Conservation (phyloP, 2,888 invertebrate species). For the Drosophila fungiperda region DNA sequence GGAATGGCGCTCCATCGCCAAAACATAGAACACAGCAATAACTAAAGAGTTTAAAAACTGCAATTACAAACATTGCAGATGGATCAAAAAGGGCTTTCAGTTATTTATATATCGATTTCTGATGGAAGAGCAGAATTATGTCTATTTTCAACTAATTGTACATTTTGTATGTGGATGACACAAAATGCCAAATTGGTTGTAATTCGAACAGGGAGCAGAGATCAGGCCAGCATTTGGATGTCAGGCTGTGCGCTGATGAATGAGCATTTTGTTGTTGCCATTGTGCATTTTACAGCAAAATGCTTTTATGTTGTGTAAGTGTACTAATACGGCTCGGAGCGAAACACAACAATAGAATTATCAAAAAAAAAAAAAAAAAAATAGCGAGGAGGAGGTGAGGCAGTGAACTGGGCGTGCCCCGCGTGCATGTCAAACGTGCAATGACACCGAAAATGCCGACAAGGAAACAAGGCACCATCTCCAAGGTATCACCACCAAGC, state of each 20-base stretch:
- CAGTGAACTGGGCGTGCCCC: slow-evolving; percentile 41
- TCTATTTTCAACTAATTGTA: slow-evolving; percentile 43
- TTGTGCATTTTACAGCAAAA: slow-evolving; percentile 43
- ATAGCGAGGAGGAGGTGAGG: neutral
- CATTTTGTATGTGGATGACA: slow-evolving; percentile 20
- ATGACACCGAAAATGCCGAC: slow-evolving; percentile 59
- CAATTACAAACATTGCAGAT: neutral
- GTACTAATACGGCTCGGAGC: slow-evolving; percentile 25
- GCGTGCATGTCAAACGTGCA: slow-evolving; percentile 70
- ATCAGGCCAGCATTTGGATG: slow-evolving; percentile 1
- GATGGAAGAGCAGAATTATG: neutral
- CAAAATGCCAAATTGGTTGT: slow-evolving; percentile 41
- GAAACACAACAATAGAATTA: slow-evolving; percentile 42
- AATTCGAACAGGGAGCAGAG: neutral
- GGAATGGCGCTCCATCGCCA: neutral
- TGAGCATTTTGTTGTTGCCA: slow-evolving; percentile 18
- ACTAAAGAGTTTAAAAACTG: neutral
- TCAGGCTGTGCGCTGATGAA: neutral
- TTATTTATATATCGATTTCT: neutral
- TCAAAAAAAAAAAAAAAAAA: slow-evolving; percentile 12
- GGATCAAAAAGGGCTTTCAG: neutral
- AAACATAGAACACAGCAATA: slow-evolving; percentile 3
- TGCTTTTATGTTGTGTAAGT: slow-evolving; percentile 38
- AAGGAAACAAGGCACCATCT: slow-evolving; percentile 52
- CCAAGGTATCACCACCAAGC: slow-evolving; percentile 56